Conservation (phyloP, 2,113 vertebrate genomes). For the Dipodomys merriami region DNA sequence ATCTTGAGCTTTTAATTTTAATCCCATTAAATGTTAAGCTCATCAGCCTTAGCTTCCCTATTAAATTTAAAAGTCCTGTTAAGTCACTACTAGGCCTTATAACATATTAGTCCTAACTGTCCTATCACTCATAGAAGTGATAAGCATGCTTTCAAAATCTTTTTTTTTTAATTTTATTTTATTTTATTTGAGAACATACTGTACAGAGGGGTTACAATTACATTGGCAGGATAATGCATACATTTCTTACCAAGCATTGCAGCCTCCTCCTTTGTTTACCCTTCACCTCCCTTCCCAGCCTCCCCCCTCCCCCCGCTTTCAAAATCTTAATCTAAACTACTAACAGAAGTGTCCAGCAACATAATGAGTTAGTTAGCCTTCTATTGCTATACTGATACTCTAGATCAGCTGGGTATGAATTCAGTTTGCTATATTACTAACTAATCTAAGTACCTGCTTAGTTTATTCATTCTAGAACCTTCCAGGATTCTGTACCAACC, state of each 20-base stretch:
- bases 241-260: too few relatives aligned
- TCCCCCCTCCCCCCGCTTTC: too few relatives aligned
- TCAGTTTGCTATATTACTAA: neutral
- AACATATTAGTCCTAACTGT: neutral
- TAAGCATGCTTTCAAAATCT: neutral
- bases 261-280: too few relatives aligned
- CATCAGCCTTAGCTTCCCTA: neutral
- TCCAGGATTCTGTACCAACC: neutral
- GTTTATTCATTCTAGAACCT: constrained; percentile 41
- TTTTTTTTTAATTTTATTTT: too few relatives aligned
- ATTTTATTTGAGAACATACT: too few relatives aligned
- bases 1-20: neutral
- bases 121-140: neutral
- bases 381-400: neutral
- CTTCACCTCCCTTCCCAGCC: too few relatives aligned
- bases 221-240: too few relatives aligned
- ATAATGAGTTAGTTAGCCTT: neutral
- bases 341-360: neutral
- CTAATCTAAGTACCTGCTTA: constrained; percentile 25
- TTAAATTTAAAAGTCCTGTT: constrained; percentile 3
- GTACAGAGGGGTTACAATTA: too few relatives aligned
- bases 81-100: neutral
- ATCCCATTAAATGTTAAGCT: neutral
- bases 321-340: constrained; percentile 26
- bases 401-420: neutral